phyloP scores from a whole-genome alignment of 2,888 invertebrate genomes.

The Hydraecia micacea region DNA sequence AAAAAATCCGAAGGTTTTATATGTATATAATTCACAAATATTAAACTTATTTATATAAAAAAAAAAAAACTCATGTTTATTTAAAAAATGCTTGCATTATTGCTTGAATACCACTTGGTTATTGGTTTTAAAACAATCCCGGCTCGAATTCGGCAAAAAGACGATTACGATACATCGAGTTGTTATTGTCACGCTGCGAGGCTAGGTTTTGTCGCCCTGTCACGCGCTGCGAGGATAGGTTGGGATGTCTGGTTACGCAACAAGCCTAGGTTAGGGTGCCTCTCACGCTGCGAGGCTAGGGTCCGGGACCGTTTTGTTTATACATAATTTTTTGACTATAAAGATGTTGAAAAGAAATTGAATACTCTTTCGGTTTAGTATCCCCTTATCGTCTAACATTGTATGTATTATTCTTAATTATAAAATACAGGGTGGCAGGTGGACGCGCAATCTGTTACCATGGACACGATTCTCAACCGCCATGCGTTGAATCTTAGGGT shows the following conservation, averaged over 20 bases:
- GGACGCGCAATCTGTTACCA: no score
- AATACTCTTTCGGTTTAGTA: constrained; percentile 23
- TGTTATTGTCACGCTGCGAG: not conserved
- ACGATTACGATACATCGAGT: not conserved
- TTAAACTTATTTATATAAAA: not conserved
- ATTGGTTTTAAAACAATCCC: not conserved
- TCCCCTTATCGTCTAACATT: constrained; percentile 7
- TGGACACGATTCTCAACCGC: no score
- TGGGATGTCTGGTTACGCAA: not conserved
- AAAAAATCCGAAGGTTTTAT: not conserved
- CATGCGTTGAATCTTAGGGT: no score
- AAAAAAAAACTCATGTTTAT: not conserved
- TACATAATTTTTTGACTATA: not conserved
- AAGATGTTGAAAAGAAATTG: not conserved
- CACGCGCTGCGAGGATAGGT: not conserved
- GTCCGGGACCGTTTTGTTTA: no score
- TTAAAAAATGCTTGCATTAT: not conserved
- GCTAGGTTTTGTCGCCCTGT: not conserved
- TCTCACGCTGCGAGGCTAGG: not conserved
- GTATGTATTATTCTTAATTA: constrained; percentile 4
- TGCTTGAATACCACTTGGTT: not conserved
- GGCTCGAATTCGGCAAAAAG: not conserved
- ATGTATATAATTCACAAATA: not conserved
- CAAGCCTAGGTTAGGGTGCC: not conserved
- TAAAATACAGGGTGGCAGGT: not conserved